Evolutionary conservation across 2,113 vertebrate species (phyloP), one percentile per base, ranked within the genome.

Genomic region (Charina bottae): DNA sequence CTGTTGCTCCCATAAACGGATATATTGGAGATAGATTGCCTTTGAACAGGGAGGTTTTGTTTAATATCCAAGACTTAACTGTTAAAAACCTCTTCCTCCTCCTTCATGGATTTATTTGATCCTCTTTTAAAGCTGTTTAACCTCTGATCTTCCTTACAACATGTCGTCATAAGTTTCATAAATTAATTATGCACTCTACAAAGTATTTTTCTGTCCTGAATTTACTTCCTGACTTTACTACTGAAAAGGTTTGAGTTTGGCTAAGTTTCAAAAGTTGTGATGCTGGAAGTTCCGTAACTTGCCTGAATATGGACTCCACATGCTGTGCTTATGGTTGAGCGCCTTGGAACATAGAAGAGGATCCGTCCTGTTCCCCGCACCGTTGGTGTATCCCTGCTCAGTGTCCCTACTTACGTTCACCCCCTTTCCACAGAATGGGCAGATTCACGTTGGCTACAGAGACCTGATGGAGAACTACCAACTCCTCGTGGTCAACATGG

Each of bases 381-480:
- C 7, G 1, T 17, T 86, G 53, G 17, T n/a, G 53, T 26, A 3
- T 58, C n/a, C 46, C 4, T 6, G 17, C 46, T 89, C 17, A 5
- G 28, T 5, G 28, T 19, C 13, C 60, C 15, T 53, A 11, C 7
- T 15, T 54, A 49, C 26, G 10, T 55, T 4, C 4, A 2, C 68
- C 23, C 37, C 87, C 0, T 87, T 49, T 92, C 90, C 87, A 1
- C 94, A 99, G 99, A 99, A 99, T 2, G 98, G 98, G 26, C 98
- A 98, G 91, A 98, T 98, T 72, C 98, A 98, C 0, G 97, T 98
- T 15, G 98, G 98, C 93, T 99, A 99, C 97, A 99, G 98, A 93
- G 98, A 98, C 91, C 97, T 99, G 85, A 98, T 99, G 98, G 98
- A 98, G 60, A 97, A 98, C 96, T 99, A 99, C 97, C 98, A 99